Evolutionary conservation across 2,113 vertebrate genomes (phyloP), one percentile per base, ranked within the genome.

Genomic region (Alligator mississippiensis): DNA sequence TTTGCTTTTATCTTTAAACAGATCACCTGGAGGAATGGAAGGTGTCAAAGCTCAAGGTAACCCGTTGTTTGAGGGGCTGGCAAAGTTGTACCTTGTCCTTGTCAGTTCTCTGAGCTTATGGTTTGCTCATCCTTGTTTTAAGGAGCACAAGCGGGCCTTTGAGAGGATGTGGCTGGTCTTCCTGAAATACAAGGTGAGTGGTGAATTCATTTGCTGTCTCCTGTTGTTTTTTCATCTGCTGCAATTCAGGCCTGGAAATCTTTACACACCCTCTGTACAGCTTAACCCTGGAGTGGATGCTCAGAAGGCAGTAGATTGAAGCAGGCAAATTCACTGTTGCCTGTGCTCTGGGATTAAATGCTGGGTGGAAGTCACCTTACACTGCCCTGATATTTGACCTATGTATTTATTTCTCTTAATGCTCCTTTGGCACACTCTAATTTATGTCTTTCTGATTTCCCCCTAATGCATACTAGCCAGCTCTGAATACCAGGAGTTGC

Each of bases 151-250:
- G 81, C 98, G 98, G 24, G 97, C 89, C 0, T 99, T 99, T 96
- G 98, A 99, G 95, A 97, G 91, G 59, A 98, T 99, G 98, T 99
- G 99, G 99, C 98, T 99, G 6, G 92, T 97, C 14, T 99, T 99
- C 89, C 98, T 99, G 64, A 99, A 99, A 95, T 97, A 99, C 93
- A 98, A 98, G 98, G 99, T 99, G 97, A 93, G 94, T 58, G 9
- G 47, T 11, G 30, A 1, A 15, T 19, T 5, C 30, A 24, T 59
- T 6, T 6, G 1, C 25, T 4, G 14, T 1, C 60, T 57, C 60
- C 22, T 2, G 2, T 70, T 1, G 5, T 28, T 38, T n/a, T 85
- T 74, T 17, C 4, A 0, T 78, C 28, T 30, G 77, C 22, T 27
- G 30, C 22, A 14, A 4, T 80, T 34, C 4, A 5, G 58, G 22